These are phyloP conservation scores for Limnodromus scolopaceus DNA, from an alignment of 2,797 vertebrate species.

Conservation along the genomic window DNA sequence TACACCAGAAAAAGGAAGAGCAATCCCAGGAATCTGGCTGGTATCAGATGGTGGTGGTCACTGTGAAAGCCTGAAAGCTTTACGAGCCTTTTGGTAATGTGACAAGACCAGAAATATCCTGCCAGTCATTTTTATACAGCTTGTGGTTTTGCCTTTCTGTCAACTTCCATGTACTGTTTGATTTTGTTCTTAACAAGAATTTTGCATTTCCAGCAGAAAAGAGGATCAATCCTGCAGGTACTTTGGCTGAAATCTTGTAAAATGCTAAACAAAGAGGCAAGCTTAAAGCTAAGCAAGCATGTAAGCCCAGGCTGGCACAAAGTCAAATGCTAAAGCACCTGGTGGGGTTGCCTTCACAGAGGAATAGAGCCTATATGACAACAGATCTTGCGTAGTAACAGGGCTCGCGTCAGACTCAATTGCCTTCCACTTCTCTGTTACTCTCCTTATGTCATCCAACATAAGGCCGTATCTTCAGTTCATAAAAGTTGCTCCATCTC, in stretches of 20 bases:
- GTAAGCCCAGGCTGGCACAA: neutral
- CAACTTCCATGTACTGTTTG: neutral
- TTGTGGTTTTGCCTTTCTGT: neutral
- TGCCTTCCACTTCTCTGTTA: neutral
- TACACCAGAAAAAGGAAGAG: neutral
- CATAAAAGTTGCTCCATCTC: neutral
- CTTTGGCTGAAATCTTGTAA: neutral
- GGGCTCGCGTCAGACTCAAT: neutral
- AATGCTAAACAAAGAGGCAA: neutral
- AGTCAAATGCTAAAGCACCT: neutral
- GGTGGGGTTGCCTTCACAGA: neutral
- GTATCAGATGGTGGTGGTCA: neutral
- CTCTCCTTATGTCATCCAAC: neutral
- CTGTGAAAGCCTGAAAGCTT: neutral
- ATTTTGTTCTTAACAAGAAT: constrained; percentile 15
- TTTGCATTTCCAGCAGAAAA: neutral
- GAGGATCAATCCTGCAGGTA: neutral
- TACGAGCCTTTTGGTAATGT: neutral
- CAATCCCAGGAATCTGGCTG: neutral
- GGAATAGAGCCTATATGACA: neutral
- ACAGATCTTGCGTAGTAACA: neutral
- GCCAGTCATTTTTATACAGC: neutral
- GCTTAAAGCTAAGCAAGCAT: neutral
- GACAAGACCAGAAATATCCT: neutral
- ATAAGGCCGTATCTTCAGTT: neutral